A percentile compares a stretch with the other conserved stretches of the same genome.
Evolutionary conservation across 2,888 invertebrate genomes (phyloP).

Genomic region (Toxonevra muliebris): DNA sequence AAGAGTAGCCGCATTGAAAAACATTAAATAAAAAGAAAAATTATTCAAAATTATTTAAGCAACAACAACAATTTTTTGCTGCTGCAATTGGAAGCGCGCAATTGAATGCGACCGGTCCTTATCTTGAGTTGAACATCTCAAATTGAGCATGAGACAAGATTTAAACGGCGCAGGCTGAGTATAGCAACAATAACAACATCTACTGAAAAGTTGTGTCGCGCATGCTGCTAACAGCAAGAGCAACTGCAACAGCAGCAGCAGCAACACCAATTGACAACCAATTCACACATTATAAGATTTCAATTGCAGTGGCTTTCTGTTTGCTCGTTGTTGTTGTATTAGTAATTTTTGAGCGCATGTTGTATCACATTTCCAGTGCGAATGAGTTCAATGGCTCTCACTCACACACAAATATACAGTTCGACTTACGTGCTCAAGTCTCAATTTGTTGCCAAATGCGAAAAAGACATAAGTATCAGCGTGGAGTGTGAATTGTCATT

Average conservation of each 20-base stretch:
- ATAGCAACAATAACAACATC: constrained; percentile 1
- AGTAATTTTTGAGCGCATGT: no score
- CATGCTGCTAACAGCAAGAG: constrained; percentile 16
- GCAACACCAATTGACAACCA: constrained; percentile 43
- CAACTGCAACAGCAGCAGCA: constrained; percentile 19
- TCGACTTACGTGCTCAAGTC: neutral
- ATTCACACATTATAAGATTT: constrained; percentile 42
- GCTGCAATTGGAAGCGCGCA: constrained; percentile 21
- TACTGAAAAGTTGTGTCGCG: neutral
- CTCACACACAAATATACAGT: neutral
- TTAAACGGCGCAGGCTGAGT: constrained; percentile 15
- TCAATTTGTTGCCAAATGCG: no score
- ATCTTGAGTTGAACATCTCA: constrained; percentile 39
- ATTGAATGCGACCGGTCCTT: constrained; percentile 49
- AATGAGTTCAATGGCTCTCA: neutral
- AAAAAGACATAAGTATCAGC: no score
- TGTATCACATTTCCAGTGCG: no score
- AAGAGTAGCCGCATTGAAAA: no score
- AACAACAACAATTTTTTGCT: constrained; percentile 11
- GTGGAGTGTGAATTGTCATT: constrained; percentile 10
- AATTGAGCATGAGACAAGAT: constrained; percentile 41
- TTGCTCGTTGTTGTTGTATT: constrained; percentile 9
- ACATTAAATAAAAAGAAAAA: no score
- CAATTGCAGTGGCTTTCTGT: constrained; percentile 19
- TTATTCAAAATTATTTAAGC: constrained; percentile 23